A percentile compares a stretch with the other conserved stretches of the same genome.
These are phyloP conservation scores for Germaria angustata DNA, from an alignment of 2,888 invertebrate species.

Conservation along the genomic window DNA sequence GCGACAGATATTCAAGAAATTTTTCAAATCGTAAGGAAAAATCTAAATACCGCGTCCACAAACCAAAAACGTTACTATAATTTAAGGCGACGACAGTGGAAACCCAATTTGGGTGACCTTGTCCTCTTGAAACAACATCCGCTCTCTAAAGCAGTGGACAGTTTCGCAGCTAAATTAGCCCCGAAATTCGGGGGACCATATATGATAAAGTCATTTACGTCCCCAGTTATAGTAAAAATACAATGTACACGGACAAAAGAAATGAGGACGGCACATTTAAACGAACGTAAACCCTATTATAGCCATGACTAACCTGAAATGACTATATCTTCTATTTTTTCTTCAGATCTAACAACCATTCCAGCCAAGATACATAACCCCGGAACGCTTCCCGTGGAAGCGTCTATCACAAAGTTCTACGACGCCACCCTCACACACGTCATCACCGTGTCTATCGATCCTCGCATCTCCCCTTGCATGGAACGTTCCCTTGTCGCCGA, in stretches of 20 bases:
- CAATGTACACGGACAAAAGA: background rate
- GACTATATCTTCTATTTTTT: no score
- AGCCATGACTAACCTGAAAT: no score
- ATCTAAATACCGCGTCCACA: background rate
- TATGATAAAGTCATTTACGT: background rate
- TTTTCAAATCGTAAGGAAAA: background rate
- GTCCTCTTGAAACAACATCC: background rate
- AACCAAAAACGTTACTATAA: background rate
- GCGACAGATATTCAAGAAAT: background rate
- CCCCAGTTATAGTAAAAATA: background rate
- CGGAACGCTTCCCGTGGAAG: no score
- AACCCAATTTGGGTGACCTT: background rate
- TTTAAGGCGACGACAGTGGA: background rate
- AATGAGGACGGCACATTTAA: background rate
- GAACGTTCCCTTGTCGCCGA: no score
- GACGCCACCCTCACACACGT: no score
- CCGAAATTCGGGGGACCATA: background rate
- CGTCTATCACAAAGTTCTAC: no score
- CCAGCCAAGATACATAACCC: no score
- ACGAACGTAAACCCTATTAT: background rate
- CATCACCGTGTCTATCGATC: no score
- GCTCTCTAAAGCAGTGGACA: background rate
- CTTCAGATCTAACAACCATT: no score
- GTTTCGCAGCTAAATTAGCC: conserved; percentile 2
- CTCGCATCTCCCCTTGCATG: no score